phyloP scores from a whole-genome alignment of 1,140 invertebrate genomes.

The Aphis craccivora region DNA sequence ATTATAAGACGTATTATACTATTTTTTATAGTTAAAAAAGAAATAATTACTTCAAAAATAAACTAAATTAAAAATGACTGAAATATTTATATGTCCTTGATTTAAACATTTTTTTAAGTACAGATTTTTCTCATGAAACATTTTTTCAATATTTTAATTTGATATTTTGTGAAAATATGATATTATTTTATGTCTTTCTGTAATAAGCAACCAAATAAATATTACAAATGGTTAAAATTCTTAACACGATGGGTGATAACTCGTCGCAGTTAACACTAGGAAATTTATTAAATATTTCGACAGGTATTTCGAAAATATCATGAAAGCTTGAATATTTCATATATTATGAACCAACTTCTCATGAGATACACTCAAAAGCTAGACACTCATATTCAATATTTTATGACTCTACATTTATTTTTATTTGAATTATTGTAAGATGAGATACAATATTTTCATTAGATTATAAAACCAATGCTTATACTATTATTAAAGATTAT shows the following conservation, averaged over 20 bases:
- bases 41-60: too few species aligned
- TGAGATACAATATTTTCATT: neutral
- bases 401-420: neutral
- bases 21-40: too few species aligned
- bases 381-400: neutral
- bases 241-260: neutral
- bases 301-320: neutral
- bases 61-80: too few species aligned
- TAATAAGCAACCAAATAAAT: neutral
- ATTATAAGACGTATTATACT: too few species aligned
- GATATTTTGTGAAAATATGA: neutral
- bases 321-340: neutral
- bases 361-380: neutral
- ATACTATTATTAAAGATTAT: neutral
- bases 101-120: neutral
- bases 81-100: too few species aligned
- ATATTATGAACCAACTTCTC: neutral
- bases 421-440: neutral
- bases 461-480: neutral
- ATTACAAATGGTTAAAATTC: neutral
- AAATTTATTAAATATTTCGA: slow-evolving; percentile 8
- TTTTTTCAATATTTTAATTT: neutral
- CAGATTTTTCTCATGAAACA: neutral
- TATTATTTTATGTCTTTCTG: neutral
- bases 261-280: neutral